Evolutionary conservation across 2,888 invertebrate genomes (phyloP), one percentile per base, ranked within the genome.

Genomic region (Cerastis leucographa): DNA sequence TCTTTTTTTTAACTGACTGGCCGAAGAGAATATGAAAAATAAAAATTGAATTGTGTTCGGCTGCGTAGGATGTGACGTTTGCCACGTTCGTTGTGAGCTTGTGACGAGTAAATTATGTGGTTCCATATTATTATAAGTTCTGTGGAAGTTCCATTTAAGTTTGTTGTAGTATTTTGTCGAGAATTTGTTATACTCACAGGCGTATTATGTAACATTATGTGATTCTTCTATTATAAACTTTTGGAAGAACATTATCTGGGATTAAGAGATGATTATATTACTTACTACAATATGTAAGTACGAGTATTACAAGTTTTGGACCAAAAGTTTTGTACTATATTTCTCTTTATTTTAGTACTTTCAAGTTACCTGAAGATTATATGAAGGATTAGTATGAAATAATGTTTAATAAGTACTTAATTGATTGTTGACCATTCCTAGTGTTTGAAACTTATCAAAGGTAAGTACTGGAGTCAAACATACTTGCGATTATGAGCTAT

Each of bases 161-260:
- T 86, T 46, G 65, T 71, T 25, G 65, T 76, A 74, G 62, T 83
- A 69, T 85, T 77, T 76, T 73, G 71, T 65, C 14, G 56, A 72
- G 78, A 49, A 69, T 25, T 22, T 22, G 72, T 71, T 22, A 14
- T 44, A 35, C 64, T 42, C n/a, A 77, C 72, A 71, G 61, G 64
- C 46, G 46, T 74, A 64, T 70, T 74, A 68, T 72, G 61, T 81
- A 80, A 82, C 71, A 83, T 73, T 80, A 42, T 71, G 70, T 72
- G 74, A 86, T 75, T 74, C 76, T 72, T 69, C 72, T 71, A 80
- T 73, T 67, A 78, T 66, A 80, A 85, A 87, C 40, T 85, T 80
- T 59, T 29, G 51, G 46, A 70, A 69, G 67, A 78, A 71, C 56
- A 76, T 72, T 78, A 80, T 66, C 66, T 78, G 62, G 54, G 76